A percentile compares a stretch with the other conserved stretches of the same genome.
phyloP scores from a whole-genome alignment of 2,888 invertebrate genomes.

The Watsonalla binaria region DNA sequence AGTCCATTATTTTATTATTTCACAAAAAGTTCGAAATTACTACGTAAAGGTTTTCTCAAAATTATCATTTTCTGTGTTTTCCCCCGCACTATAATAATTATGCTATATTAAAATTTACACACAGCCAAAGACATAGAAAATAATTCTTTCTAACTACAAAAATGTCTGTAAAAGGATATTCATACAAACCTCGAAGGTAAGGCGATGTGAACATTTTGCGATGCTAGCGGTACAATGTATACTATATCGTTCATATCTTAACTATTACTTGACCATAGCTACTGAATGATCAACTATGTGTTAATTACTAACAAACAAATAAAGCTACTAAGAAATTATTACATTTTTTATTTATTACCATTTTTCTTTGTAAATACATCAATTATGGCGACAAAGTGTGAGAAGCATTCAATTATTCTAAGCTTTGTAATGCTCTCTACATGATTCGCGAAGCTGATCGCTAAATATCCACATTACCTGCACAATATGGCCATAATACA shows the following conservation, averaged over 20 bases:
- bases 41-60: constrained; percentile 69
- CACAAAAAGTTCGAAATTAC: constrained; percentile 56
- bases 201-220: constrained; percentile 80
- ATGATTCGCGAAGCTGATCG: constrained; percentile 68
- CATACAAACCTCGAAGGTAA: constrained; percentile 53
- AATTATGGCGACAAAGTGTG: constrained; percentile 47
- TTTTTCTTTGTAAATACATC: constrained; percentile 68
- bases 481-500: constrained; percentile 68
- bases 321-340: constrained; percentile 51
- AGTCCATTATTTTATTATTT: constrained; percentile 49
- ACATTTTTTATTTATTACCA: constrained; percentile 58
- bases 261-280: constrained; percentile 35
- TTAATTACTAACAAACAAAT: constrained; percentile 44
- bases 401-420: constrained; percentile 54
- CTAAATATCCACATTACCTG: constrained; percentile 79
- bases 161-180: constrained; percentile 52
- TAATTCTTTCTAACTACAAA: constrained; percentile 68
- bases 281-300: constrained; percentile 38
- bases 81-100: constrained; percentile 43
- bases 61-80: constrained; percentile 48
- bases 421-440: constrained; percentile 52
- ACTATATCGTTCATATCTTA: constrained; percentile 36
- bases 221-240: constrained; percentile 67
- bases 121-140: constrained; percentile 77
- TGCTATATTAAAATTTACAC: constrained; percentile 70